Percentiles rank a stretch among this genome's conserved stretches.
Conservation (phyloP, 1,140 invertebrate genomes). For the Chrysopa pallens region DNA sequence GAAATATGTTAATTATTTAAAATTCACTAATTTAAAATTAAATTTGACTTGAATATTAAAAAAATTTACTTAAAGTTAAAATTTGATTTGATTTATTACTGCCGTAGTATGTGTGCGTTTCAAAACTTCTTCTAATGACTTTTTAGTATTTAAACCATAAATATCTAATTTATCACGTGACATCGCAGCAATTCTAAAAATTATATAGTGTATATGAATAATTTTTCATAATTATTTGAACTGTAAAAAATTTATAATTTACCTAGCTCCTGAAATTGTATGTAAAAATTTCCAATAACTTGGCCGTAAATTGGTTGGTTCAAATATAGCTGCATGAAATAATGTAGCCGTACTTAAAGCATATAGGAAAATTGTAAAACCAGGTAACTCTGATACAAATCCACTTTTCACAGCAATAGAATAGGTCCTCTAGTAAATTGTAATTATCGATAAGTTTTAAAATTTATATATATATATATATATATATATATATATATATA, state of each 20-base stretch:
- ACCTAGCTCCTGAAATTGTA: conserved; percentile 55
- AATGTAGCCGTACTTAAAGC: conserved; percentile 59
- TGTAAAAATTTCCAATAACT: conserved; percentile 75
- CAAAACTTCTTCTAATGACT: conserved; percentile 24
- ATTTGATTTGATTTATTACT: not conserved
- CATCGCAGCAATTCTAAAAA: conserved; percentile 35
- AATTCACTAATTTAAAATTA: too few species aligned
- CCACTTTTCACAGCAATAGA: conserved; percentile 33
- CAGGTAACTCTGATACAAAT: conserved; percentile 36
- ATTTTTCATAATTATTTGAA: conserved; percentile 9
- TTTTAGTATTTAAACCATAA: conserved; percentile 32
- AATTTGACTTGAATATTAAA: too few species aligned
- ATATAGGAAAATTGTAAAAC: conserved; percentile 51
- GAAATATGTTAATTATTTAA: too few species aligned
- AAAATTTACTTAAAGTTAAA: too few species aligned
- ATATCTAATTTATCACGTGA: conserved; percentile 31
- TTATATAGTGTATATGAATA: conserved; percentile 15
- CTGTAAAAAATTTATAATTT: conserved; percentile 9
- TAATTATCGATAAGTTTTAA: conserved; percentile 5
- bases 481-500: not conserved
- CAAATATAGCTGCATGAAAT: conserved; percentile 63
- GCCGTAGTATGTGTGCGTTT: conserved; percentile 12
- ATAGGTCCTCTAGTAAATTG: conserved; percentile 35
- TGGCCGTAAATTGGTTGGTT: conserved; percentile 56
- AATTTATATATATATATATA: conserved; percentile 2